A percentile compares a stretch with the other conserved stretches of the same genome.
Conservation (phyloP, 2,888 invertebrate genomes). For the Lasioglossum morio region DNA sequence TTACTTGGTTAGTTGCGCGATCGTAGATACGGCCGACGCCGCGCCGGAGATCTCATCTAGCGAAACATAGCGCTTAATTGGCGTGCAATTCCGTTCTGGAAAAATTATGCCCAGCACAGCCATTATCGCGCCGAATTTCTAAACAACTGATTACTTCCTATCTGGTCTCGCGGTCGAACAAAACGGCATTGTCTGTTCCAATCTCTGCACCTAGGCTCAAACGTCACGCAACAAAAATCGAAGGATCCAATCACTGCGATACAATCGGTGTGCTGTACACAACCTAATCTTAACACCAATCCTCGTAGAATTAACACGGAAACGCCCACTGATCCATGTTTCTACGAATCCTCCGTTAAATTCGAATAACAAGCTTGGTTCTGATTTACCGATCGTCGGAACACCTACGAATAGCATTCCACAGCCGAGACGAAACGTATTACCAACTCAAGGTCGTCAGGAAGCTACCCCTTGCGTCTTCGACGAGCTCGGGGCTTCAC, state of each 20-base stretch:
- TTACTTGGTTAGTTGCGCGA: constrained; percentile 55
- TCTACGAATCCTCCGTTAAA: neutral
- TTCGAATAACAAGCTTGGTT: neutral
- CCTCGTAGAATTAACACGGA: neutral
- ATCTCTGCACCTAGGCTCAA: neutral
- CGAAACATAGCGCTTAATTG: constrained; percentile 42
- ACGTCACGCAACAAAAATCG: neutral
- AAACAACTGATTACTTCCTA: neutral
- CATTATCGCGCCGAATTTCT: constrained; percentile 5
- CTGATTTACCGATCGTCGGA: neutral
- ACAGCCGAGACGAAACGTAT: neutral
- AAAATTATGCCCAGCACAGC: neutral
- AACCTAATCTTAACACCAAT: neutral
- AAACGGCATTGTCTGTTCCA: neutral
- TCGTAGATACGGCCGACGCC: constrained; percentile 42
- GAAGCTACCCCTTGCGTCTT: constrained; percentile 1
- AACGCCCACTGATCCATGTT: neutral
- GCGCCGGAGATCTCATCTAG: constrained; percentile 36
- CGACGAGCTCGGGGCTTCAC: neutral
- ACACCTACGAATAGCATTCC: neutral
- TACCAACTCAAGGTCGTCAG: neutral
- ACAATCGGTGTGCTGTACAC: neutral
- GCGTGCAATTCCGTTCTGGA: constrained; percentile 18
- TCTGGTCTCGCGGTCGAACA: neutral
- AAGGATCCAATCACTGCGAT: neutral